Conservation (phyloP, 2,113 vertebrate genomes). For the Scalopus aquaticus region DNA sequence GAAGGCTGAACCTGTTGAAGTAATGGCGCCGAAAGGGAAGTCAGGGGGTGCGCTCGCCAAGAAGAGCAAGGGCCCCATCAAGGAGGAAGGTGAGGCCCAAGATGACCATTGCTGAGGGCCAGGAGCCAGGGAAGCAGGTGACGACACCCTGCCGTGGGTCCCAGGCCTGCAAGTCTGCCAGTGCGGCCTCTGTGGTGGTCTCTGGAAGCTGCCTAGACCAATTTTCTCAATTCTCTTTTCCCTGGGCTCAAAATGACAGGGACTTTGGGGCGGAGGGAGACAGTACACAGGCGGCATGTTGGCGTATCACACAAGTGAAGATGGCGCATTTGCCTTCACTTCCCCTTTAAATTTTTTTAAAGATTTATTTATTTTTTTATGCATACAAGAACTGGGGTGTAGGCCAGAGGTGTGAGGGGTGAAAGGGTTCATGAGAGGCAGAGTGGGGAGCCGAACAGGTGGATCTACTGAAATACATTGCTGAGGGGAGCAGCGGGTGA, state of each 20-base stretch:
- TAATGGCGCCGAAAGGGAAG: constrained; percentile 84
- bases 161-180: rapidly evolving
- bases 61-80: constrained; percentile 92
- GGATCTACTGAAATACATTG: too few species aligned
- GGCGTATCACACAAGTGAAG: rapidly evolving
- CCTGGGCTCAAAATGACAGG: neutral
- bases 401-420: too few species aligned
- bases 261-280: neutral
- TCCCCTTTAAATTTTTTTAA: too few species aligned
- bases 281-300: rapidly evolving
- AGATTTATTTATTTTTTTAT: too few species aligned
- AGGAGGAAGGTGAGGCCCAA: constrained; percentile 91
- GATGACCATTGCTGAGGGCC: neutral
- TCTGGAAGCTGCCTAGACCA: rapidly evolving
- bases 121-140: neutral
- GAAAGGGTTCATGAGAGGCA: too few species aligned
- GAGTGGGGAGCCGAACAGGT: too few species aligned
- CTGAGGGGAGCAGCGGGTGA: too few species aligned
- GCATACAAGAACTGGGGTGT: too few species aligned
- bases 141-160: rapidly evolving
- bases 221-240: neutral
- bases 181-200: rapidly evolving
- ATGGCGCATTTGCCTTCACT: neutral
- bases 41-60: constrained; percentile 82
- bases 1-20: constrained; percentile 86